Conservation (phyloP, 2,113 vertebrate species). For the Xiphophorus maculatus region DNA sequence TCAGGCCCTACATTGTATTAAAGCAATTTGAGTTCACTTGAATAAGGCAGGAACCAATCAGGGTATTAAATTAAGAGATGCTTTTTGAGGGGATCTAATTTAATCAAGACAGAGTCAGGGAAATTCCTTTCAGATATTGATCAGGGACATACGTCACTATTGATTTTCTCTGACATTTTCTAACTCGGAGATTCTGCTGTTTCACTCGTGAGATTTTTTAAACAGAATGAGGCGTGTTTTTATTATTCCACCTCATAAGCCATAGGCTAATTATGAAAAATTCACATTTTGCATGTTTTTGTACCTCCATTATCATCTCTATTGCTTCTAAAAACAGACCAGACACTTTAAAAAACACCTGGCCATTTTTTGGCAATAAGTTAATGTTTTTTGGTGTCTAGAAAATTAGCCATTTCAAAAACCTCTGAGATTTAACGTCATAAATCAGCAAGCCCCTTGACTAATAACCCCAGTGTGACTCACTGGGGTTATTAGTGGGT, state of each 20-base stretch:
- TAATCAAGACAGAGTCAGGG: conserved; percentile 72
- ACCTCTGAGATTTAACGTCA: too few species aligned
- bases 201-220: conserved; percentile 8
- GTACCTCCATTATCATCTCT: too few species aligned
- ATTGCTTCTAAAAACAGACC: too few species aligned
- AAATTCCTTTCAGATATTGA: conserved; percentile 78
- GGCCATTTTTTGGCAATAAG: too few species aligned
- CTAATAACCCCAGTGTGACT: too few species aligned
- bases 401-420: too few species aligned
- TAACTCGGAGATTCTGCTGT: background rate
- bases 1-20: conserved; percentile 73
- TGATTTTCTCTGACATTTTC: conserved; percentile 69
- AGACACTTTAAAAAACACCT: too few species aligned
- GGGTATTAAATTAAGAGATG: conserved; percentile 64
- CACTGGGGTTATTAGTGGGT: too few species aligned
- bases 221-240: conserved; percentile 2
- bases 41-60: conserved; percentile 76
- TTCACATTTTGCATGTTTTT: too few species aligned
- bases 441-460: too few species aligned
- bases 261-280: background rate
- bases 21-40: conserved; percentile 75
- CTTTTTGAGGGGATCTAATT: conserved; percentile 63
- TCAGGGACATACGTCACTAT: conserved; percentile 64
- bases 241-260: background rate
- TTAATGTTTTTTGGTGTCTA: too few species aligned